Conservation (phyloP, 2,888 invertebrate species). For the Drosophila ustulata region DNA sequence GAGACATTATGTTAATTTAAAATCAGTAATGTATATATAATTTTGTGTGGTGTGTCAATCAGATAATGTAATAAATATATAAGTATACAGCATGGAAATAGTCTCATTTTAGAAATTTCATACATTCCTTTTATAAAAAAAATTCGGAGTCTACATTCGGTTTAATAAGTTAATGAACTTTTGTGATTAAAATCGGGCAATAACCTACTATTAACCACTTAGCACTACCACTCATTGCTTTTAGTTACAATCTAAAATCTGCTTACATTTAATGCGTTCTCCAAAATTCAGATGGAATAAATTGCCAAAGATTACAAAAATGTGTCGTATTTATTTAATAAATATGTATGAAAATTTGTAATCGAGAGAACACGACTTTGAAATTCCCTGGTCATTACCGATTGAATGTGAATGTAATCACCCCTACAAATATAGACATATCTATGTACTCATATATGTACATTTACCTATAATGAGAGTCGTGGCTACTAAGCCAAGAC, state of each 20-base stretch:
- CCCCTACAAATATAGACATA: no score
- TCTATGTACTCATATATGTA: no score
- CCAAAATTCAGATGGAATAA: no score
- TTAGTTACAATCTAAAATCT: conserved; percentile 4
- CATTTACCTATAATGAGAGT: no score
- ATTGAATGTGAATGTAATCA: background rate
- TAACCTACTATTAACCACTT: conserved; percentile 11
- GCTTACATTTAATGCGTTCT: background rate
- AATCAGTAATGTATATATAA: no score
- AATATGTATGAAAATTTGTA: background rate
- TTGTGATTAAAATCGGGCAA: background rate
- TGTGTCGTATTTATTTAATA: background rate
- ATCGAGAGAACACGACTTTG: background rate
- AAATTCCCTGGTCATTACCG: background rate
- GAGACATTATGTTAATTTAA: no score
- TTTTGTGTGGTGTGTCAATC: no score
- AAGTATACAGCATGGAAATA: background rate
- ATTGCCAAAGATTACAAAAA: no score
- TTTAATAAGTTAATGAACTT: background rate
- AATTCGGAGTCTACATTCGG: background rate
- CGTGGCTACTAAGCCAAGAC: no score
- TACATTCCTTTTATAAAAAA: background rate
- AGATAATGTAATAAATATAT: no score
- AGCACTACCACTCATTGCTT: background rate
- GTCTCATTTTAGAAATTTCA: background rate